These are phyloP conservation scores for Andrena fulva DNA, from an alignment of 2,888 invertebrate species.

Conservation along the genomic window DNA sequence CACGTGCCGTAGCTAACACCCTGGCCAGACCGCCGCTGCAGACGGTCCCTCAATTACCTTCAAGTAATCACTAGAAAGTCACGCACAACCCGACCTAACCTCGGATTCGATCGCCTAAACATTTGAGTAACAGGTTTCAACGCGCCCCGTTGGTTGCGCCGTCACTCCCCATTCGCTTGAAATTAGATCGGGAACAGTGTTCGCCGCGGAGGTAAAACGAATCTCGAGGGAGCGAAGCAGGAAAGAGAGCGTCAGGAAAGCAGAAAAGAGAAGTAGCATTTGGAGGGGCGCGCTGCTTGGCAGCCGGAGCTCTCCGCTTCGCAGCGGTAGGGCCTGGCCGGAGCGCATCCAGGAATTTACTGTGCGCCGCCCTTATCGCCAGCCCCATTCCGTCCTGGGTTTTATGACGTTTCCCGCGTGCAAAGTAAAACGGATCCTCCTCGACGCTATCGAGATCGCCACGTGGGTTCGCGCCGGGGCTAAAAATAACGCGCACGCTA, in stretches of 20 bases:
- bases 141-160: not conserved
- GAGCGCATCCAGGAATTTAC: conserved; percentile 31
- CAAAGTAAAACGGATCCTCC: conserved; percentile 11
- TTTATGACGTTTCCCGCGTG: conserved; percentile 26
- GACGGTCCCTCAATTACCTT: no score
- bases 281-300: no score
- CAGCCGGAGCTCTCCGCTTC: not conserved
- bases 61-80: no score
- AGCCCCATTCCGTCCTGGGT: conserved; percentile 9
- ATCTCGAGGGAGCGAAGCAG: not conserved
- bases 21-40: no score
- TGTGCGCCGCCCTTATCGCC: conserved; percentile 17
- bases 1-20: no score
- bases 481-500: conserved; percentile 20
- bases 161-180: not conserved
- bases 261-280: no score
- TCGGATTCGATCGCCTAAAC: no score
- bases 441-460: conserved; percentile 24
- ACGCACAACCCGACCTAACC: no score
- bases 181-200: not conserved
- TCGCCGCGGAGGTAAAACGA: not conserved
- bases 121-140: not conserved
- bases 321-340: conserved; percentile 8
- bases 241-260: not conserved
- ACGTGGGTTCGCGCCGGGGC: conserved; percentile 30